A percentile compares a stretch with the other conserved stretches of the same genome.
Evolutionary conservation across 2,113 vertebrate species (phyloP).

Genomic region (Hyperoodon ampullatus): DNA sequence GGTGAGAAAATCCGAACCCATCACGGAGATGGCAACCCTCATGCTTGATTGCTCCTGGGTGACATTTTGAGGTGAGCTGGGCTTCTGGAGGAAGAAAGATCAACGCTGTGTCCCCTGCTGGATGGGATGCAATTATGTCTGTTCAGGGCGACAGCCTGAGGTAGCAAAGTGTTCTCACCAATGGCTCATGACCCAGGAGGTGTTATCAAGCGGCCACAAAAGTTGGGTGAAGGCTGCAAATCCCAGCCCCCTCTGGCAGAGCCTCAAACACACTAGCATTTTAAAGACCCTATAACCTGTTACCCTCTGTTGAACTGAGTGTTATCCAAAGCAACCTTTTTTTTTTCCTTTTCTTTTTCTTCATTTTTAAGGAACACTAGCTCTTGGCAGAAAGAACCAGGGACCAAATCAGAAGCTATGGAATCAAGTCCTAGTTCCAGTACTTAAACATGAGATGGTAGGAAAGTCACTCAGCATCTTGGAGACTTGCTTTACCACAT

Average conservation of each 20-base stretch:
- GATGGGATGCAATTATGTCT: neutral
- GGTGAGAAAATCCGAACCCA: neutral
- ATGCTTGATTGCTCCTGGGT: neutral
- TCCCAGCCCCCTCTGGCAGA: neutral
- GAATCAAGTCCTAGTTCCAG: neutral
- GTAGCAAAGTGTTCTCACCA: neutral
- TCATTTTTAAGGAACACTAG: neutral
- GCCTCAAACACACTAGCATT: neutral
- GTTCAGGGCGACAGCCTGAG: neutral
- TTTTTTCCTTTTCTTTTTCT: neutral
- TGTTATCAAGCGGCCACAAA: neutral
- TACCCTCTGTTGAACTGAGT: neutral
- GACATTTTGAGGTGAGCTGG: neutral
- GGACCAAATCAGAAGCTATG: neutral
- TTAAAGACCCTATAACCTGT: neutral
- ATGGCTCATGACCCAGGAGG: neutral
- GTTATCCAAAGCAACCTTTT: neutral
- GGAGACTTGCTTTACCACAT: neutral
- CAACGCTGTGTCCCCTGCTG: neutral
- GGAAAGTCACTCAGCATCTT: neutral
- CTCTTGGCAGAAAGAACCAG: neutral
- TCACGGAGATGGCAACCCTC: rapidly evolving
- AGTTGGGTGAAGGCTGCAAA: neutral
- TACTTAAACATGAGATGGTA: neutral
- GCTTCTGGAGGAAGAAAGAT: neutral